Conservation (phyloP, 1,140 invertebrate genomes). For the Drosophila lowei region DNA sequence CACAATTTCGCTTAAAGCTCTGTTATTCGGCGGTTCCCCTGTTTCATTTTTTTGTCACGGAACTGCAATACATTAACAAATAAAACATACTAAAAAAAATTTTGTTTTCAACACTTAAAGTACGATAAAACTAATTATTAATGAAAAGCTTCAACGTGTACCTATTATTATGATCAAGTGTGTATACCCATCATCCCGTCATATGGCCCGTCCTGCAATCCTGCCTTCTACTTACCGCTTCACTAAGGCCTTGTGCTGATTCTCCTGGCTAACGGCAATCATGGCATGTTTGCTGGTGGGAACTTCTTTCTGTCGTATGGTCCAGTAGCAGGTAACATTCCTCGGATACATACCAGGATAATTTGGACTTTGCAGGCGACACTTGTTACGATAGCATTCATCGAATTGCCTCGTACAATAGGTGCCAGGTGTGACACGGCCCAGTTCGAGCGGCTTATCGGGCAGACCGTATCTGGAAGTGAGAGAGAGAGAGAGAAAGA, state of each 20-base stretch:
- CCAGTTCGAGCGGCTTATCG: slow-evolving; percentile 89
- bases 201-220: not conserved
- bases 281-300: slow-evolving; percentile 94
- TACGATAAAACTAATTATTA: too few species aligned
- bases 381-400: slow-evolving; percentile 92
- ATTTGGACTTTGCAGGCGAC: slow-evolving; percentile 93
- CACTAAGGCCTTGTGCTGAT: slow-evolving; percentile 89
- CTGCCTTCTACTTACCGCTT: slow-evolving; percentile 84
- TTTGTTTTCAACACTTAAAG: too few species aligned
- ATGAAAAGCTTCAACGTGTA: too few species aligned
- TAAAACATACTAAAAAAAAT: too few species aligned
- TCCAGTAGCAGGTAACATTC: slow-evolving; percentile 93
- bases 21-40: too few species aligned
- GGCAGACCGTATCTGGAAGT: slow-evolving; percentile 86
- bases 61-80: too few species aligned
- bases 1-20: too few species aligned
- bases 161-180: too few species aligned
- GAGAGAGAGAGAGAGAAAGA: slow-evolving; percentile 4
- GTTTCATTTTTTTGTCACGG: too few species aligned
- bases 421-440: slow-evolving; percentile 91
- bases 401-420: slow-evolving; percentile 94
- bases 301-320: slow-evolving; percentile 90
- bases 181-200: not conserved
- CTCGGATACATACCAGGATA: slow-evolving; percentile 95
- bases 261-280: slow-evolving; percentile 90